Evolutionary conservation across 2,888 invertebrate species (phyloP).

Genomic region (Agonopterix subpropinquella): DNA sequence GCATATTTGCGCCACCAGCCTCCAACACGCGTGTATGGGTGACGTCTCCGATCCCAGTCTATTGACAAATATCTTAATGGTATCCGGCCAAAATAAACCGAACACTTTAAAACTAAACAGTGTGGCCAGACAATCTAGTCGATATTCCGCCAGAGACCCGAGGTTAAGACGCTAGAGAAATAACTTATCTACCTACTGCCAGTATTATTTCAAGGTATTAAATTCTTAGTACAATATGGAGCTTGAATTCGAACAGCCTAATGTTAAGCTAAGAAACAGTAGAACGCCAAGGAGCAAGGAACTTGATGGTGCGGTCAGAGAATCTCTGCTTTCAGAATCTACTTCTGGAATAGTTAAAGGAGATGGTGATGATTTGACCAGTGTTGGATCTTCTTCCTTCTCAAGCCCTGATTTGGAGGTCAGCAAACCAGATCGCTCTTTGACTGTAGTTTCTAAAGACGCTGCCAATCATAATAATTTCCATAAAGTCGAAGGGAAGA

Average conservation of each 20-base stretch:
- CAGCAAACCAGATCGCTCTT: conserved; percentile 34
- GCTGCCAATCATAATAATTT: conserved; percentile 9
- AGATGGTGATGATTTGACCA: conserved; percentile 48
- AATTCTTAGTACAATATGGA: conserved; percentile 44
- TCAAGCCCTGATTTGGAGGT: conserved; percentile 57
- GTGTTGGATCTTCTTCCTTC: conserved; percentile 45
- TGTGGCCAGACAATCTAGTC: conserved; percentile 66
- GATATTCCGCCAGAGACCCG: conserved; percentile 73
- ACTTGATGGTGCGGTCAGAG: conserved; percentile 40
- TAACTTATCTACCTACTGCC: conserved; percentile 31
- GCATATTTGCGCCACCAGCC: conserved; percentile 39
- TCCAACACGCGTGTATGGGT: conserved; percentile 56
- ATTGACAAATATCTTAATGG: conserved; percentile 71
- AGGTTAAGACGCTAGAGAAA: conserved; percentile 72
- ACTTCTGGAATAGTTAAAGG: conserved; percentile 71
- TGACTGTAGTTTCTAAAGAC: conserved; percentile 12
- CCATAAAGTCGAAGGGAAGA: conserved; percentile 10
- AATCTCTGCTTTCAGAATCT: conserved; percentile 60
- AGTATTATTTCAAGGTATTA: conserved; percentile 57
- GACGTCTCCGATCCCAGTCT: conserved; percentile 29
- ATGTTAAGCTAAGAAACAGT: conserved; percentile 41
- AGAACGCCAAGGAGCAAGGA: conserved; percentile 43
- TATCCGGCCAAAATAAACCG: conserved; percentile 70
- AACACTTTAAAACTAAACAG: conserved; percentile 66
- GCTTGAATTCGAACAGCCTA: conserved; percentile 35